Evolutionary conservation across 1,140 invertebrate species (phyloP).

Genomic region (Nilaparvata lugens): DNA sequence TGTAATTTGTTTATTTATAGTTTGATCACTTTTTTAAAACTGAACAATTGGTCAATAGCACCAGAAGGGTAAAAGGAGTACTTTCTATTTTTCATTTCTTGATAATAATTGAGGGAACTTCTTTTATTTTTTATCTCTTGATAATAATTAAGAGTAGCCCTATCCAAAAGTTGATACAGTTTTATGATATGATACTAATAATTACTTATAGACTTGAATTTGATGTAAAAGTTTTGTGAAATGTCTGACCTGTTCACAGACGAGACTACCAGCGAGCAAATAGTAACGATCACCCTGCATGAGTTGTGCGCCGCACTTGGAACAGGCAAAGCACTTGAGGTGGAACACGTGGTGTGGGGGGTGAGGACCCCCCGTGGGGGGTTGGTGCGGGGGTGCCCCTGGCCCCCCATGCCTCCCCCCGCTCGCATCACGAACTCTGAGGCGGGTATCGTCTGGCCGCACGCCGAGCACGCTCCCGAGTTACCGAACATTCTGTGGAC

Average conservation of each 20-base stretch:
- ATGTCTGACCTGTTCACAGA: constrained; percentile 70
- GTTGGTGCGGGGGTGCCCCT: constrained; percentile 29
- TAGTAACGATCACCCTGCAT: constrained; percentile 83
- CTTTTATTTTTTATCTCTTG: no score
- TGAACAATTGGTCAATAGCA: no score
- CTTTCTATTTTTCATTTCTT: no score
- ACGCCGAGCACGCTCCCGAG: constrained; percentile 75
- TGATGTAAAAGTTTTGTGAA: no score
- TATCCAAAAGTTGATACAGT: no score
- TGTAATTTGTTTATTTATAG: no score
- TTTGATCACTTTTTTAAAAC: no score
- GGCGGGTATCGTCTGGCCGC: constrained; percentile 81
- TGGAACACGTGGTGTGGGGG: constrained; percentile 65
- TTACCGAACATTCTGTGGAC: constrained; percentile 77
- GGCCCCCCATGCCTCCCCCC: constrained; percentile 28
- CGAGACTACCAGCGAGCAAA: constrained; percentile 69
- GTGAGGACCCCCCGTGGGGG: constrained; percentile 30
- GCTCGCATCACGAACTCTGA: constrained; percentile 85
- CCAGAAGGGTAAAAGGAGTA: no score
- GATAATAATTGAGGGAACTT: no score
- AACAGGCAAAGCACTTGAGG: constrained; percentile 89
- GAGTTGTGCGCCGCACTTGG: constrained; percentile 77
- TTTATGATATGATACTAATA: no score
- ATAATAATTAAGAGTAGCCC: no score
- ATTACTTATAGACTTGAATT: no score